Base-by-base conservation (phyloP, 2,888 invertebrate species). In the Drosophila pseudotakahashii region DNA sequence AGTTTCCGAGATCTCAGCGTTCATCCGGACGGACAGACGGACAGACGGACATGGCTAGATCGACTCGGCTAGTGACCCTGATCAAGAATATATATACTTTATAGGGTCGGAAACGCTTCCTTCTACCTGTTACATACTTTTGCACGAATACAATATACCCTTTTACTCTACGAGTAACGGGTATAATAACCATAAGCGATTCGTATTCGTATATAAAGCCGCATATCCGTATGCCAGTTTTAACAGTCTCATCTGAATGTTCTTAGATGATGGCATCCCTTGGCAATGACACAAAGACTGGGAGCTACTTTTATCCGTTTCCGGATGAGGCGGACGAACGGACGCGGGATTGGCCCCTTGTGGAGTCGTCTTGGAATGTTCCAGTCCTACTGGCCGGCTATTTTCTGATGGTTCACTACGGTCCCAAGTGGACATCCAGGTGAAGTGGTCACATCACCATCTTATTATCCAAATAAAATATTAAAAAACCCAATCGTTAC, bases 341-440 rank as follows among this genome's bases (percentile, higher is more conserved):
- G 88, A 96, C 97, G 36, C 95, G 94, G 93, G 96, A 96, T 92
- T 97, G 97, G 97, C 94, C 95, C 0, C 92, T 97, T 82, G 97
- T 97, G 61, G 96, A 96, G 82, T 97, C 97, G 0, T 97, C 97
- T 1, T 90, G 94, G 61, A 96, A 96, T 1, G 97, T 96, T 5
- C 88, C 95, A 6, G 82, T 94, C 19, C 95, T 96, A 90, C 95
- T 96, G 11, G 73, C 94, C 53, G 77, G 95, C 10, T 98, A 98
- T 90, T 93, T 97, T 45, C 93, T 94, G 78, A 94, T 97, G 80
- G 97, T 97, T 11, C 95, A 95, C 94, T 92, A 94, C 19, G 97
- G 97, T 2, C 98, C 98, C 41, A 95, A 94, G 89, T 79, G 96
- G 37, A 97, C 98, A 98, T 94, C 94, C 90, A 94, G 95, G 92